A percentile compares a stretch with the other conserved stretches of the same genome.
These are phyloP conservation scores for Gymnodraco acuticeps DNA, from an alignment of 2,797 vertebrate genomes.

Conservation along the genomic window DNA sequence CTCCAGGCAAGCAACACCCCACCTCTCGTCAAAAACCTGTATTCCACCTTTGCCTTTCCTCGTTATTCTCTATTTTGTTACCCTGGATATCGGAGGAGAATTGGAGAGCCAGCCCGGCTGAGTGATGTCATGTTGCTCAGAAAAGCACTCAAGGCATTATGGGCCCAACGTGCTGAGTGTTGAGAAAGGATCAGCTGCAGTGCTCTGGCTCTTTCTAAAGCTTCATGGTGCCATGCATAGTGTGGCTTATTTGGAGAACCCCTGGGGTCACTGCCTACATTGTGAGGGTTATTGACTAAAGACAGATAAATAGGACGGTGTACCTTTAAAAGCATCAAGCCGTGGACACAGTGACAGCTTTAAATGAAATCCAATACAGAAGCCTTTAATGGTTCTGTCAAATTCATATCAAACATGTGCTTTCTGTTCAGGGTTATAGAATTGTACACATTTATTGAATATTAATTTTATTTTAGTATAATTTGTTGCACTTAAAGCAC, in stretches of 20 bases:
- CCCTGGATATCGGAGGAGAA: conserved; percentile 65
- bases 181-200: conserved; percentile 73
- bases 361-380: not conserved
- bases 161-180: conserved; percentile 76
- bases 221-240: conserved; percentile 33
- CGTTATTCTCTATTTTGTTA: conserved; percentile 67
- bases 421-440: not conserved
- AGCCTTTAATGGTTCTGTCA: not conserved
- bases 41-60: conserved; percentile 56
- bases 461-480: not conserved
- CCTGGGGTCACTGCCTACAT: conserved; percentile 21
- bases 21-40: not conserved
- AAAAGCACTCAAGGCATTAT: conserved; percentile 78
- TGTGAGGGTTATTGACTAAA: conserved; percentile 30
- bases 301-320: conserved; percentile 24
- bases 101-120: conserved; percentile 61
- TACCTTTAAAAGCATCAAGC: not conserved
- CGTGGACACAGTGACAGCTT: conserved; percentile 18
- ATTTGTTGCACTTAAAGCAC: not conserved
- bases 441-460: not conserved
- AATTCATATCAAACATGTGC: not conserved
- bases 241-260: conserved; percentile 47
- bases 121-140: conserved; percentile 77
- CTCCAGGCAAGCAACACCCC: conserved; percentile 59
- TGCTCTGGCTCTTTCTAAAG: conserved; percentile 69